Evolutionary conservation across 1,140 invertebrate genomes (phyloP).

Genomic region (Polyergus mexicanus): DNA sequence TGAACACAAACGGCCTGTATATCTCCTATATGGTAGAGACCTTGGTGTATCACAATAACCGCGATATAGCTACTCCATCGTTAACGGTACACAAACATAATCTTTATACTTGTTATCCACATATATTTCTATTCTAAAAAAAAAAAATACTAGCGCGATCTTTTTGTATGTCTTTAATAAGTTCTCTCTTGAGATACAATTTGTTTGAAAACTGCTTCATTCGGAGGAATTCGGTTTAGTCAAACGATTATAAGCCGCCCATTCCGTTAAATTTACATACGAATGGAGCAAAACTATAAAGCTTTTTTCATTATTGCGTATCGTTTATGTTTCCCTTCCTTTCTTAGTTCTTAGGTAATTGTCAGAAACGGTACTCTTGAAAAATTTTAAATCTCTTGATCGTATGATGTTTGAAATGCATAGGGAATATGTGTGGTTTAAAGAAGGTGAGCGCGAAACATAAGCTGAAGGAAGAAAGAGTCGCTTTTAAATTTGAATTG

Average conservation of each 20-base stretch:
- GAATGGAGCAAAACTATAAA: conserved; percentile 22
- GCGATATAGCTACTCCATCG: background rate
- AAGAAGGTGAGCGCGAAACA: background rate
- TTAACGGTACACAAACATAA: background rate
- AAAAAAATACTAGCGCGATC: background rate
- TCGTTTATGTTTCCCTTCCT: background rate
- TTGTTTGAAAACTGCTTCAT: background rate
- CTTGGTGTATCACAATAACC: background rate
- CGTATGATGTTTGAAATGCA: conserved; percentile 20
- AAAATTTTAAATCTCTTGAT: conserved; percentile 24
- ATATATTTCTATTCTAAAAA: background rate
- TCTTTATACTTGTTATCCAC: background rate
- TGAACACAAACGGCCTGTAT: conserved; percentile 5
- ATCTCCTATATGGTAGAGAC: background rate
- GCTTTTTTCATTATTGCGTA: background rate
- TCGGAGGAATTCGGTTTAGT: background rate
- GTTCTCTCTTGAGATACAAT: conserved; percentile 3
- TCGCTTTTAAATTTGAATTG: conserved; percentile 15
- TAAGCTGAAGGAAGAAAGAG: background rate
- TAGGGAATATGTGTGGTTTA: background rate
- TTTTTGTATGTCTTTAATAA: background rate
- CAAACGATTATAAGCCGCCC: background rate
- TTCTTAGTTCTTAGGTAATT: background rate
- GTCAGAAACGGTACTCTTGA: background rate
- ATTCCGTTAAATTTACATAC: conserved; percentile 26